Base-by-base conservation (phyloP, 2,888 invertebrate species). In the Diplolepis rosae region DNA sequence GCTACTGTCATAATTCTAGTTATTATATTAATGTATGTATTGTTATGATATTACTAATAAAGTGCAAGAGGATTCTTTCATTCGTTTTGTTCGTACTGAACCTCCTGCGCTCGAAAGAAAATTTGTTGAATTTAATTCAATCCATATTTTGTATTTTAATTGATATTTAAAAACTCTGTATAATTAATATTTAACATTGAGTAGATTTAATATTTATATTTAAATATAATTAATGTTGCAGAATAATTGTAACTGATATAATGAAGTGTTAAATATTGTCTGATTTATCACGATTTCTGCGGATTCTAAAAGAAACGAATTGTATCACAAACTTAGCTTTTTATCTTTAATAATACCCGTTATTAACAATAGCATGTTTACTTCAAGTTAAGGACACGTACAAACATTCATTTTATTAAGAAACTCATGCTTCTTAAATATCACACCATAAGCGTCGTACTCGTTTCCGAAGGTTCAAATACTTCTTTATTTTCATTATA, bases 1-100 rank as follows among this genome's bases (percentile, higher is more conserved):
- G 69, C 70, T 70, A 73, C 65, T 76, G 75, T 71, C 72, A 79
- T 72, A 61, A 76, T 77, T 78, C 70, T 75, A 80, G n/a, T n/a
- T n/a, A 80, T 75, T 79, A 79, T 70, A 76, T 71, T 61, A 70
- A 74, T 54, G 69, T 77, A 75, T 75, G 70, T 69, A 74, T 68
- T 71, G 74, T 70, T 76, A 71, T 73, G 65, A 71, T 73, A 72
- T 72, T 61, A 71, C 71, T 69, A 66, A 56, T 75, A 51, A 74
- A 71, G 61, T 61, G 61, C 61, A 61, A 61, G 39, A 61, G 61
- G 39, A 61, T 61, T 61, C 61, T 61, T 61, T 61, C 61, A 52
- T 28, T 52, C 52, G 27, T 52, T 52, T n/a, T 45, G 18, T 45
- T 45, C 7, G 45, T 18, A 45, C 18, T 45, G 18, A 45, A 45